Percentiles rank a stretch among this genome's conserved stretches.
phyloP scores from a whole-genome alignment of 2,888 invertebrate genomes.

The Campaea margaritaria region DNA sequence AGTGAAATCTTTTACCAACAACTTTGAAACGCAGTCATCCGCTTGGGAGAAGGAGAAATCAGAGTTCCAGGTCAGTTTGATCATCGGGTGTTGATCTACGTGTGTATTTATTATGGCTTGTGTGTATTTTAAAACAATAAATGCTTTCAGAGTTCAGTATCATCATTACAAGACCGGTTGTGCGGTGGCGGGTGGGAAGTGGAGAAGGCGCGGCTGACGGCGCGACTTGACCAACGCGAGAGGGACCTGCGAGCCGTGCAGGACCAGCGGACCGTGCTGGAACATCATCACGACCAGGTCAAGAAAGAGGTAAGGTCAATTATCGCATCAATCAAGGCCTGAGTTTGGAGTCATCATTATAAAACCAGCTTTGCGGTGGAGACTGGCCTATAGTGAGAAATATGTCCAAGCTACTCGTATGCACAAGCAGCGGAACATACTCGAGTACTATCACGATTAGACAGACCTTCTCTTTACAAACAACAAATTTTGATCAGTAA shows the following conservation, averaged over 20 bases:
- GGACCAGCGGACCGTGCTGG: constrained; percentile 90
- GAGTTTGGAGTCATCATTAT: no score
- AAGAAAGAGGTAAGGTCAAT: constrained; percentile 74
- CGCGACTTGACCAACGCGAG: constrained; percentile 90
- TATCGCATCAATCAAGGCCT: no score
- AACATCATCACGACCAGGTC: constrained; percentile 90
- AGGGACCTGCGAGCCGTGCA: constrained; percentile 89
- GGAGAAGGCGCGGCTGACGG: constrained; percentile 88
- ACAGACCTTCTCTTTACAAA: no score
- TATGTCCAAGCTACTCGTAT: no score
- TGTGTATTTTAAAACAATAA: background rate
- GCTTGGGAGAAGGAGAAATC: constrained; percentile 90
- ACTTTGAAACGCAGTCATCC: constrained; percentile 87
- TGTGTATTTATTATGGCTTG: no score
- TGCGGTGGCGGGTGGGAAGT: constrained; percentile 86
- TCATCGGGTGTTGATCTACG: no score
- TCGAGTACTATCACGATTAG: no score
- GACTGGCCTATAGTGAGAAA: no score
- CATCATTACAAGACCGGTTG: constrained; percentile 77
- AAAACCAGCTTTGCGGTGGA: no score
- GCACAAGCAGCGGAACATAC: no score
- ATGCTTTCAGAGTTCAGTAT: constrained; percentile 67
- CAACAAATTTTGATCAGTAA: no score
- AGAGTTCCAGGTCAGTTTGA: constrained; percentile 85
- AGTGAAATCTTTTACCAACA: constrained; percentile 87